These are phyloP conservation scores for Acridotheres tristis DNA, from an alignment of 2,797 vertebrate genomes.

Conservation along the genomic window DNA sequence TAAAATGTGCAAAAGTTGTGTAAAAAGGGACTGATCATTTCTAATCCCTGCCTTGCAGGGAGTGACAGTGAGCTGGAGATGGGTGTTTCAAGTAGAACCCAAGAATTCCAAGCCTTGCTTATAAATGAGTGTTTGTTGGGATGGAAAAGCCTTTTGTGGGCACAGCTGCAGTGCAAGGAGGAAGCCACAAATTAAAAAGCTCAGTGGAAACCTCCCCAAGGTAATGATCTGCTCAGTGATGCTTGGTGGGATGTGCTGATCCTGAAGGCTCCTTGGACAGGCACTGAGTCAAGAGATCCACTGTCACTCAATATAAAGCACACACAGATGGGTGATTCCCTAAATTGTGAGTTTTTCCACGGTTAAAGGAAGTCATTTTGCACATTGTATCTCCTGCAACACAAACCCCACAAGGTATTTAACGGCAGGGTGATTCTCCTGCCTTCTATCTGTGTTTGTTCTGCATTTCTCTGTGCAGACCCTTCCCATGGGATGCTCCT, in stretches of 20 bases:
- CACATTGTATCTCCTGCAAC: neutral
- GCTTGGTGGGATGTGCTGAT: neutral
- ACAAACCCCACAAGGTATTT: neutral
- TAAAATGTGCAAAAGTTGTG: neutral
- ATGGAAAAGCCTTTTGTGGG: neutral
- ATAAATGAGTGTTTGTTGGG: neutral
- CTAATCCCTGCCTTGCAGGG: neutral
- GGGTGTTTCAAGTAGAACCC: neutral
- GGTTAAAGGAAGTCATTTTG: neutral
- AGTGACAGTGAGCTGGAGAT: neutral
- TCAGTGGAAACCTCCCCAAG: neutral
- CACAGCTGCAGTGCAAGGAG: neutral
- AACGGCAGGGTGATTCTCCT: neutral
- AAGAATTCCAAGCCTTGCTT: neutral
- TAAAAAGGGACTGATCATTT: neutral
- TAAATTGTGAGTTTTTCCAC: accelerated
- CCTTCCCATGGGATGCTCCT: neutral
- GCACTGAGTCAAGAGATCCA: neutral
- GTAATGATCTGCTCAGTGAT: neutral
- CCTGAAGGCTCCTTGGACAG: neutral
- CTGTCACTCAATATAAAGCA: accelerated
- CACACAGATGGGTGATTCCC: neutral
- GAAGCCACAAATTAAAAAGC: neutral
- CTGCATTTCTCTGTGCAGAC: neutral
- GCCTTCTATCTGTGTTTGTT: neutral